Conservation (phyloP, 2,113 vertebrate species). For the Lucifuga dentata region DNA sequence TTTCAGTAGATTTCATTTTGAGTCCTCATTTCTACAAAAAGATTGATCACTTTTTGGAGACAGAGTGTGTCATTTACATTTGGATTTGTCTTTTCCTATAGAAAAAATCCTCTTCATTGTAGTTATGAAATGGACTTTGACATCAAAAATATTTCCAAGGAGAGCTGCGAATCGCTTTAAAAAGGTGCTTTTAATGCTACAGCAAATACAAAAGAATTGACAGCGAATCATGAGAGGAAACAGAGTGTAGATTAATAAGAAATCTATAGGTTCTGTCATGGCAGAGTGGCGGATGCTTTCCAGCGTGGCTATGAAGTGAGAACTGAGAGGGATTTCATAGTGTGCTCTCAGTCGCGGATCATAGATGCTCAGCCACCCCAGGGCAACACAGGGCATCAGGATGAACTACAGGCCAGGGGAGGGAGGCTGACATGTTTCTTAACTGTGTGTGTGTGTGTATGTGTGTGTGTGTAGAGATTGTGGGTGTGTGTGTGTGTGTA, state of each 20-base stretch:
- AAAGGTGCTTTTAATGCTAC: no score
- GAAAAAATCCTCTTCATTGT: no score
- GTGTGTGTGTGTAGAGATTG: slow-evolving; percentile 39
- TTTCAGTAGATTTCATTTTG: no score
- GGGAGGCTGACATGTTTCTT: slow-evolving; percentile 70
- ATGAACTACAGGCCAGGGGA: slow-evolving; percentile 71
- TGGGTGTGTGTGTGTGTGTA: slow-evolving; percentile 41
- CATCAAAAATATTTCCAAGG: no score
- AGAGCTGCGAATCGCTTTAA: no score
- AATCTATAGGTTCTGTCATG: slow-evolving; percentile 58
- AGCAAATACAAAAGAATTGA: slow-evolving; percentile 18
- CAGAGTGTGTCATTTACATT: no score
- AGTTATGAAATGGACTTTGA: no score
- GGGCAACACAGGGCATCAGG: slow-evolving; percentile 73
- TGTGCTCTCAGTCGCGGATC: slow-evolving; percentile 73
- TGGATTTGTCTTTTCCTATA: no score
- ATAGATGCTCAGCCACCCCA: slow-evolving; percentile 76
- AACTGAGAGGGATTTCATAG: slow-evolving; percentile 74
- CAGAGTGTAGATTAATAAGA: slow-evolving; percentile 49
- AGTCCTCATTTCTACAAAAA: no score
- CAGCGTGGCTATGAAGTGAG: slow-evolving; percentile 60
- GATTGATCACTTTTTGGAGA: no score
- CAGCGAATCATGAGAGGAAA: slow-evolving; percentile 46
- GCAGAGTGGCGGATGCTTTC: slow-evolving; percentile 56
- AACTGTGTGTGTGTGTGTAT: slow-evolving; percentile 50